Conservation (phyloP, 2,113 vertebrate species). For the Alaudala cheleensis region DNA sequence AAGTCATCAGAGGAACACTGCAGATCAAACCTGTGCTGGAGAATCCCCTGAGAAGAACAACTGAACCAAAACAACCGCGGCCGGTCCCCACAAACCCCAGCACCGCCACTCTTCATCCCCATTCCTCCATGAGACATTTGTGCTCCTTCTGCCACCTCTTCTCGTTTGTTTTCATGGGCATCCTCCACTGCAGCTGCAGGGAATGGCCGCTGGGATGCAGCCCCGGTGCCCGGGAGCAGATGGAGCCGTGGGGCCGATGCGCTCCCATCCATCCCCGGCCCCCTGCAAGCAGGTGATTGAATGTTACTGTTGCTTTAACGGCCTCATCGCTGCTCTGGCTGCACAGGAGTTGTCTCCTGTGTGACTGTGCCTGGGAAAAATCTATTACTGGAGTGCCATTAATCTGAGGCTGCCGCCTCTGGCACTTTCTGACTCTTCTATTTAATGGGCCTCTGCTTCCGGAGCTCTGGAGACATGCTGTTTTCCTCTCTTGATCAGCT, state of each 20-base stretch:
- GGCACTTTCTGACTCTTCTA: slow-evolving; percentile 79
- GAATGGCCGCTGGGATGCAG: not conserved
- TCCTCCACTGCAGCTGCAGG: not conserved
- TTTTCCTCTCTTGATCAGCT: slow-evolving; percentile 83
- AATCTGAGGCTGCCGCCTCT: slow-evolving; percentile 84
- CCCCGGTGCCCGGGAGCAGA: slow-evolving; percentile 13
- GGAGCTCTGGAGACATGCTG: slow-evolving; percentile 78
- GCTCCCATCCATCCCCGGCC: slow-evolving; percentile 20
- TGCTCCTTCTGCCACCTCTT: not conserved
- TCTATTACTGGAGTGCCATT: slow-evolving; percentile 85
- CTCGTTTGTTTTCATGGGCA: not conserved
- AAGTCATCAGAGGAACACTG: not conserved
- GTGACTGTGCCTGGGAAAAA: slow-evolving; percentile 83
- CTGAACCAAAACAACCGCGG: rapidly evolving
- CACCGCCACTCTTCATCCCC: rapidly evolving
- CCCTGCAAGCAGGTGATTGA: slow-evolving; percentile 69
- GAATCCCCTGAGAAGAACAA: not conserved
- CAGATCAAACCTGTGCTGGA: not conserved
- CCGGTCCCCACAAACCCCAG: not conserved
- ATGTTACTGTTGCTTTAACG: slow-evolving; percentile 76
- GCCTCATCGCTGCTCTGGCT: slow-evolving; percentile 64
- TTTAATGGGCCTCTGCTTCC: slow-evolving; percentile 86
- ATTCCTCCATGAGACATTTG: not conserved
- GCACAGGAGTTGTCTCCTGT: slow-evolving; percentile 71
- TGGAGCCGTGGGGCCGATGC: not conserved